phyloP scores from a whole-genome alignment of 1,140 invertebrate genomes.

The Oedothorax gibbosus region DNA sequence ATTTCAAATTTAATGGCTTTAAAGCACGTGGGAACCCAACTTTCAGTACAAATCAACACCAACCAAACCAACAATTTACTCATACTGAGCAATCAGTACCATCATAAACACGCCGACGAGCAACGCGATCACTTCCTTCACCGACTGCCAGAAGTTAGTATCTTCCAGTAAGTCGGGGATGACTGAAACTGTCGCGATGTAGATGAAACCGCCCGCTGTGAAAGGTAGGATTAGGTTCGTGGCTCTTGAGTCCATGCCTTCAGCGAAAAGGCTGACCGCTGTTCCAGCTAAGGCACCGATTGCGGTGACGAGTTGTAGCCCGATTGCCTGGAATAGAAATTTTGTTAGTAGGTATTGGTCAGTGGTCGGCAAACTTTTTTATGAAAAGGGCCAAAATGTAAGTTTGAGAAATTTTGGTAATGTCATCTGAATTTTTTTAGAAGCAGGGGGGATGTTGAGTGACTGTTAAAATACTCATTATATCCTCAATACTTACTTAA shows the following conservation, averaged over 20 bases:
- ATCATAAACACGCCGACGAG: slow-evolving; percentile 90
- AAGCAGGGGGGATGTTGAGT: no score
- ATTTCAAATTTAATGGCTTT: no score
- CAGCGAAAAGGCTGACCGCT: slow-evolving; percentile 83
- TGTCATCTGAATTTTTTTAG: no score
- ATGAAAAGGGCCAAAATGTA: no score
- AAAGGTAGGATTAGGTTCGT: slow-evolving; percentile 92
- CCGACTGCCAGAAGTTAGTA: slow-evolving; percentile 84
- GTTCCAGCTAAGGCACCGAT: slow-evolving; percentile 94
- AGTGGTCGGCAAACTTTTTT: no score
- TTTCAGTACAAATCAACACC: no score
- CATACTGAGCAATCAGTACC: slow-evolving; percentile 88
- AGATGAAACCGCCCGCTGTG: slow-evolving; percentile 98
- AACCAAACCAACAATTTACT: slow-evolving; percentile 72
- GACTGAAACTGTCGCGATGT: slow-evolving; percentile 96
- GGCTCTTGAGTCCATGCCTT: slow-evolving; percentile 80
- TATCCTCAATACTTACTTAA: no score
- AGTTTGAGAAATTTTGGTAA: no score
- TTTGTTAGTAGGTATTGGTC: no score
- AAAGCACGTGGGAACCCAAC: no score
- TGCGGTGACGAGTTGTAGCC: slow-evolving; percentile 91
- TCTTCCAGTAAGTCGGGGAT: slow-evolving; percentile 93
- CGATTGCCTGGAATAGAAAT: slow-evolving; percentile 79
- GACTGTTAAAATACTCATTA: no score
- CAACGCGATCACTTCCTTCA: slow-evolving; percentile 87